Percentiles rank a stretch among this genome's conserved stretches.
These are phyloP conservation scores for Silurus lanzhouensis DNA, from an alignment of 2,797 vertebrate genomes.

Conservation along the genomic window DNA sequence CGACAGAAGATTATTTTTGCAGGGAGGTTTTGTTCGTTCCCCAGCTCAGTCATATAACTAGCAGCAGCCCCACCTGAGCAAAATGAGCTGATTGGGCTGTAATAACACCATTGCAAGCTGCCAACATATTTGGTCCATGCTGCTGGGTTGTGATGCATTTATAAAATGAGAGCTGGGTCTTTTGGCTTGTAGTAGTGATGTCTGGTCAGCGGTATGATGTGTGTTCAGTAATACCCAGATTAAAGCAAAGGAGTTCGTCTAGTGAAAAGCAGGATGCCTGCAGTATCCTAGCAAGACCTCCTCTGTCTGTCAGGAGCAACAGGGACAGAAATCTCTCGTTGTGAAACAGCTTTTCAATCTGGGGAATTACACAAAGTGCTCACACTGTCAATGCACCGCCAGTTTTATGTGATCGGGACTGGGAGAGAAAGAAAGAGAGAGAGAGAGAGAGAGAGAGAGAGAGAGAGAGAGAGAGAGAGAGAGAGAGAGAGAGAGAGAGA, in stretches of 20 bases:
- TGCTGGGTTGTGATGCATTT: constrained; percentile 25
- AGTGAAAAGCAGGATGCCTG: constrained; percentile 57
- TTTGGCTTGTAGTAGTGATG: neutral
- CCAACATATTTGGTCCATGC: constrained; percentile 28
- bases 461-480: constrained; percentile 45
- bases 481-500: constrained; percentile 45
- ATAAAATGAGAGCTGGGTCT: constrained; percentile 30
- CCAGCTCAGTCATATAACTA: constrained; percentile 18
- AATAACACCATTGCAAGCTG: constrained; percentile 33
- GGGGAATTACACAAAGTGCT: constrained; percentile 84
- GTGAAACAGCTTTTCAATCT: constrained; percentile 81
- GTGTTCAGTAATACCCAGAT: constrained; percentile 29
- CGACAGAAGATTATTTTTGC: constrained; percentile 7
- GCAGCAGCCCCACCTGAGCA: constrained; percentile 14
- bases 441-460: constrained; percentile 44
- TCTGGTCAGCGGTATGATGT: constrained; percentile 28
- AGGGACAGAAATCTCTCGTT: constrained; percentile 76
- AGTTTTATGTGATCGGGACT: constrained; percentile 68
- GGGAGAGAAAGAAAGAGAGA: constrained; percentile 39
- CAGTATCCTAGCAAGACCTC: constrained; percentile 54
- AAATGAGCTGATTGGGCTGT: constrained; percentile 10
- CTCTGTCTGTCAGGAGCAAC: constrained; percentile 56
- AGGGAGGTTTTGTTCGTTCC: neutral
- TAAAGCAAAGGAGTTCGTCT: constrained; percentile 44
- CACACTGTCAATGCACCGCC: constrained; percentile 81